Conservation (phyloP, 2,113 vertebrate genomes). For the Cyphomyrus discorhynchus region DNA sequence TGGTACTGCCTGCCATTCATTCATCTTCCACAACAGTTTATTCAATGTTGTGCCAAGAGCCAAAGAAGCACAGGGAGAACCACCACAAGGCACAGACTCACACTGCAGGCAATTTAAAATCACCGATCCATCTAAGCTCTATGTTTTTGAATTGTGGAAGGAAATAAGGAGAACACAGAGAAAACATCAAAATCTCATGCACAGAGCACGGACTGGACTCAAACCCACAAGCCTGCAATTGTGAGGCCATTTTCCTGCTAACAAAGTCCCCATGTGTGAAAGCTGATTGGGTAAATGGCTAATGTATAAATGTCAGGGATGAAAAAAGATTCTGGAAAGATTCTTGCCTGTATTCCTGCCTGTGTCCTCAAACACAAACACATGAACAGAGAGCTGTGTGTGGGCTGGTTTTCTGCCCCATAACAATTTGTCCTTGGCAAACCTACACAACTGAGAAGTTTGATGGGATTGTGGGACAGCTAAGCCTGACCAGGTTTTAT, state of each 20-base stretch:
- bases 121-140: not conserved
- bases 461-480: not conserved
- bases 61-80: not conserved
- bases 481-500: not conserved
- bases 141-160: not conserved
- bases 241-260: not conserved
- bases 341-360: not conserved
- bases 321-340: not conserved
- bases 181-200: not conserved
- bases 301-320: not conserved
- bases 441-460: not conserved
- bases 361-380: not conserved
- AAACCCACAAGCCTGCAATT: not conserved
- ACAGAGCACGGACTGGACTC: not conserved
- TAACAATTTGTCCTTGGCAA: not conserved
- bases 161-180: not conserved
- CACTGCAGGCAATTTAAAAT: not conserved
- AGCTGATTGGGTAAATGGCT: not conserved
- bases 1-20: not conserved
- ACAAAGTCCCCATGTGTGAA: not conserved
- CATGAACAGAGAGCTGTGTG: not conserved
- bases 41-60: not conserved
- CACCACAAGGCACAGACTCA: not conserved
- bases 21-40: not conserved
- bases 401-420: not conserved